phyloP scores from a whole-genome alignment of 2,888 invertebrate genomes.

The Tipula unca region DNA sequence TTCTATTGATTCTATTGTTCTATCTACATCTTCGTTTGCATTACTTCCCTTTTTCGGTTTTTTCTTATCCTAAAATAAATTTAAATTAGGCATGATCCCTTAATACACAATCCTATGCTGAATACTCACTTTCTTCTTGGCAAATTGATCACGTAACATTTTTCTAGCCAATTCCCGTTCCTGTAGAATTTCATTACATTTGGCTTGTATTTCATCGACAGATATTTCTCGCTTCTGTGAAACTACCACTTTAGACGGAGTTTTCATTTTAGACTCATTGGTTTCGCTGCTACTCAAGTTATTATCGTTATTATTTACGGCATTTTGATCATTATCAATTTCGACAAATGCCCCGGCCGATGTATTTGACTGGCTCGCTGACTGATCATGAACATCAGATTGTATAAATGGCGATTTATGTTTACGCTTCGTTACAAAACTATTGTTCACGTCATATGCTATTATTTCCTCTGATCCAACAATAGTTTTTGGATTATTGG shows the following conservation, averaged over 20 bases:
- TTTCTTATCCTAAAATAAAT: not conserved
- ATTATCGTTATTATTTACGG: not conserved
- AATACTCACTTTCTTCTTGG: not conserved
- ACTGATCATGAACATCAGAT: not conserved
- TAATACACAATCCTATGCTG: not conserved
- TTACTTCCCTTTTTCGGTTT: not conserved
- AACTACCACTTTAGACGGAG: not conserved
- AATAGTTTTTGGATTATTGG: not conserved
- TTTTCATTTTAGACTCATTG: not conserved
- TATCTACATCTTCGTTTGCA: not conserved
- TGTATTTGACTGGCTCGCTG: not conserved
- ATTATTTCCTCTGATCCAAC: not conserved
- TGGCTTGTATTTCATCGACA: not conserved
- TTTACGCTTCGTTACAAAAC: not conserved
- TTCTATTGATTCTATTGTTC: not conserved
- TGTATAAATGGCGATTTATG: not conserved
- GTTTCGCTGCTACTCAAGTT: not conserved
- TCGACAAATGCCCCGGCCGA: not conserved
- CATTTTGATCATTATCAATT: not conserved
- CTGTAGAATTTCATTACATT: not conserved
- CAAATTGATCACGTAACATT: not conserved
- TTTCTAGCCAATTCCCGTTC: not conserved
- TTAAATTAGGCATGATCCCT: not conserved
- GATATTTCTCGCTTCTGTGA: not conserved
- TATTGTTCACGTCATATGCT: not conserved